Percentiles rank a stretch among this genome's conserved stretches.
These are phyloP conservation scores for Pocillopora damicornis DNA, from an alignment of 64 coral and sea anemone species.

Conservation along the genomic window DNA sequence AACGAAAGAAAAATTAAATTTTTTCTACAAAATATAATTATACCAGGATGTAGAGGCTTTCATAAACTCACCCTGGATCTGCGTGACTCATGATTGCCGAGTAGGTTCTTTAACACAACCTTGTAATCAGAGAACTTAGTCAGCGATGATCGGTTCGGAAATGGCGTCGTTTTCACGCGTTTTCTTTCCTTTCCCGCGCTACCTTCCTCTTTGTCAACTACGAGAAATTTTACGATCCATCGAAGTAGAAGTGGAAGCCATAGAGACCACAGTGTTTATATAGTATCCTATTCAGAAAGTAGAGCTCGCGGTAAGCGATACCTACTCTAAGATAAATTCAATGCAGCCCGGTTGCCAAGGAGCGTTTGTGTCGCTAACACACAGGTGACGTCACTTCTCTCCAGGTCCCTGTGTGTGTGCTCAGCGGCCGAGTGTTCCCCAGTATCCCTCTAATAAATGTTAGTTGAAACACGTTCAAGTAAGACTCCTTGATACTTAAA, in stretches of 20 bases:
- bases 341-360: slow-evolving; percentile 20
- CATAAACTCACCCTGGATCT: slow-evolving; percentile 53
- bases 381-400: slow-evolving; percentile 30
- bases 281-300: slow-evolving; percentile 23
- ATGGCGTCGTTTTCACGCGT: neutral
- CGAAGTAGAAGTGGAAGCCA: slow-evolving; percentile 54
- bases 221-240: slow-evolving; percentile 9
- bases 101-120: neutral
- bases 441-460: too few species aligned
- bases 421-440: neutral
- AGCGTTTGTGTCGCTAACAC: slow-evolving; percentile 1
- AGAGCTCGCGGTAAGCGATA: slow-evolving; percentile 43
- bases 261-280: slow-evolving; percentile 53
- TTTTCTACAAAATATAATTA: neutral
- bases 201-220: neutral
- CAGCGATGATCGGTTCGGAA: neutral
- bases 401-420: neutral
- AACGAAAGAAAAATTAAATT: neutral
- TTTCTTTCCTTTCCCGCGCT: neutral
- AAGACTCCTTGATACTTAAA: too few species aligned
- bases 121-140: neutral
- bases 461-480: too few species aligned
- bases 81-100: slow-evolving; percentile 61
- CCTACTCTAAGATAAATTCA: slow-evolving; percentile 4
- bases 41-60: neutral